phyloP scores from a whole-genome alignment of 2,113 vertebrate genomes.

The Ammodytes marinus region DNA sequence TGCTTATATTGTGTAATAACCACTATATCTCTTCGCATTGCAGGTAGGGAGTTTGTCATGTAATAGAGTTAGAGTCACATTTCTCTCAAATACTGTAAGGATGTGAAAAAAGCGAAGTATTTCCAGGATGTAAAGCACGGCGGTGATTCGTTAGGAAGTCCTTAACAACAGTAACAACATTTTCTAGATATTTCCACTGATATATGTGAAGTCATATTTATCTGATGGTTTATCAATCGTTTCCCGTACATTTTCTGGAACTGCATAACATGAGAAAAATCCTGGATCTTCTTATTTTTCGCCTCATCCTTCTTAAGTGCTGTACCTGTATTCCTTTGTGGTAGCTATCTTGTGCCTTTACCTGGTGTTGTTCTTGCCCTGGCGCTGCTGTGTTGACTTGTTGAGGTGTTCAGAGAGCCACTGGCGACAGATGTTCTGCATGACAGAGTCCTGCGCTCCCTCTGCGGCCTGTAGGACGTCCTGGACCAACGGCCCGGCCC shows the following conservation, averaged over 20 bases:
- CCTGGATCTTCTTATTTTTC: neutral
- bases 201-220: neutral
- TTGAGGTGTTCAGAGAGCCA: slow-evolving; percentile 92
- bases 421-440: slow-evolving; percentile 93
- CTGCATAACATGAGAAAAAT: slow-evolving; percentile 10
- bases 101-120: slow-evolving; percentile 6
- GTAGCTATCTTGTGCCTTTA: slow-evolving; percentile 37
- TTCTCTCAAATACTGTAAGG: neutral
- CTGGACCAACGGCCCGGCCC: slow-evolving; percentile 90
- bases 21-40: neutral
- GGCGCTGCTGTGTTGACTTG: slow-evolving; percentile 71
- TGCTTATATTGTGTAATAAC: neutral
- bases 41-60: slow-evolving; percentile 1
- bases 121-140: slow-evolving; percentile 63
- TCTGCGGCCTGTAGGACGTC: slow-evolving; percentile 89
- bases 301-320: neutral
- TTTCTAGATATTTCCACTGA: neutral
- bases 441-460: slow-evolving; percentile 87
- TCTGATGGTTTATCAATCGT: neutral
- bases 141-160: slow-evolving; percentile 41
- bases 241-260: neutral
- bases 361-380: slow-evolving; percentile 68
- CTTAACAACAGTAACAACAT: neutral
- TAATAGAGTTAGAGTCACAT: slow-evolving; percentile 17
- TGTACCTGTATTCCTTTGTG: neutral